phyloP scores from a whole-genome alignment of 2,797 vertebrate species.

The Bovichtus diacanthus region DNA sequence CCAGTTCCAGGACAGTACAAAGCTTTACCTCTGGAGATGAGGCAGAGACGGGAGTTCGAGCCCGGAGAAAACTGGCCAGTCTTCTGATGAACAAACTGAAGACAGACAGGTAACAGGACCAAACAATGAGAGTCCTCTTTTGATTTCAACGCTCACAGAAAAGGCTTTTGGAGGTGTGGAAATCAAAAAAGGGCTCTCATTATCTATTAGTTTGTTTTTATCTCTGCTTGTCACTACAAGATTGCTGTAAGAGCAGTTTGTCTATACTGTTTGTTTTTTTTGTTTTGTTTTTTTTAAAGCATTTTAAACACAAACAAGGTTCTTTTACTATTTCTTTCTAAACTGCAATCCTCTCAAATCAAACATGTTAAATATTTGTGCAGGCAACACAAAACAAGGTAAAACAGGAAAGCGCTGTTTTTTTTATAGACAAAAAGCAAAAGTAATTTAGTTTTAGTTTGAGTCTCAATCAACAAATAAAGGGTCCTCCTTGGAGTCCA shows the following conservation, averaged over 20 bases:
- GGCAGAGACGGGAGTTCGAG: conserved; percentile 58
- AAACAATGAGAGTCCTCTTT: neutral
- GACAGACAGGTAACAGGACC: conserved; percentile 64
- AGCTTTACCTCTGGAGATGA: conserved; percentile 20
- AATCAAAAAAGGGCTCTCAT: no score
- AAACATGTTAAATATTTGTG: neutral
- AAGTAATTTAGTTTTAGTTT: neutral
- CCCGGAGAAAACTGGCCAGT: conserved; percentile 64
- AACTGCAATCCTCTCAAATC: neutral
- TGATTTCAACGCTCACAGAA: neutral
- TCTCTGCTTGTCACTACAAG: neutral
- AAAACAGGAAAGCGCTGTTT: neutral
- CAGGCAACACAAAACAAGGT: neutral
- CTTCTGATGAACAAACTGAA: conserved; percentile 67
- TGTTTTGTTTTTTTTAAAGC: no score
- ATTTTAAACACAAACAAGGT: no score
- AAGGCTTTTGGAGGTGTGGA: no score
- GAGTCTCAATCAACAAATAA: neutral
- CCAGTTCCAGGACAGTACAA: neutral
- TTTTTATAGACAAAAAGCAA: neutral
- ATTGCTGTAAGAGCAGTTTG: neutral
- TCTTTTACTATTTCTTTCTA: neutral
- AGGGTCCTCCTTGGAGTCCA: neutral
- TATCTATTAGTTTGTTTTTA: no score
- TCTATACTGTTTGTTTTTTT: no score